Percentiles rank a stretch among this genome's conserved stretches.
phyloP scores from a whole-genome alignment of 2,113 vertebrate species.

The Atrichornis clamosus region DNA sequence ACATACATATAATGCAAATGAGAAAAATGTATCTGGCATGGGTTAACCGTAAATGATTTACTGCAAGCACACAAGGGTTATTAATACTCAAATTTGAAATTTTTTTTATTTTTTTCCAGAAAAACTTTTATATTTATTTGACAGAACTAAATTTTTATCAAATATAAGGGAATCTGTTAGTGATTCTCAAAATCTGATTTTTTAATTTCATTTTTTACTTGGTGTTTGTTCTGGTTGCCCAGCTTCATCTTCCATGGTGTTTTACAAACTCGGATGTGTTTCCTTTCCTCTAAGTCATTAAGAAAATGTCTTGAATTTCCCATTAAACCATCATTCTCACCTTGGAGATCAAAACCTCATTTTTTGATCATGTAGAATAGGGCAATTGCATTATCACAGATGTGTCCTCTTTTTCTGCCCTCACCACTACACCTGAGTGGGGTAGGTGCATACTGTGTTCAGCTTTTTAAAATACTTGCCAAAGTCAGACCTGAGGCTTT shows the following conservation, averaged over 20 bases:
- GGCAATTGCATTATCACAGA: background rate
- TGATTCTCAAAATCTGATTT: background rate
- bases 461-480: background rate
- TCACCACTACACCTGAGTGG: background rate
- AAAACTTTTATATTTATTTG: background rate
- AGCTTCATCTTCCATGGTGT: background rate
- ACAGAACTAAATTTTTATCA: background rate
- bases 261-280: background rate
- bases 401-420: background rate
- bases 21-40: background rate
- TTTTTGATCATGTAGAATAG: background rate
- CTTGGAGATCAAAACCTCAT: background rate
- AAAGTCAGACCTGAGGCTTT: background rate
- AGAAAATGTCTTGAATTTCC: background rate
- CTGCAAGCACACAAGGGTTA: background rate
- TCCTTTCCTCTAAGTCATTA: background rate
- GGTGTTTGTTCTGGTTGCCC: background rate
- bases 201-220: background rate
- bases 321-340: background rate
- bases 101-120: background rate
- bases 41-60: background rate
- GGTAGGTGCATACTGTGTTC: background rate
- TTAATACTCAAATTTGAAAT: background rate
- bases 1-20: accelerated
- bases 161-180: background rate